Percentiles rank a stretch among this genome's conserved stretches.
Conservation (phyloP, 2,888 invertebrate genomes). For the Phania funesta region DNA sequence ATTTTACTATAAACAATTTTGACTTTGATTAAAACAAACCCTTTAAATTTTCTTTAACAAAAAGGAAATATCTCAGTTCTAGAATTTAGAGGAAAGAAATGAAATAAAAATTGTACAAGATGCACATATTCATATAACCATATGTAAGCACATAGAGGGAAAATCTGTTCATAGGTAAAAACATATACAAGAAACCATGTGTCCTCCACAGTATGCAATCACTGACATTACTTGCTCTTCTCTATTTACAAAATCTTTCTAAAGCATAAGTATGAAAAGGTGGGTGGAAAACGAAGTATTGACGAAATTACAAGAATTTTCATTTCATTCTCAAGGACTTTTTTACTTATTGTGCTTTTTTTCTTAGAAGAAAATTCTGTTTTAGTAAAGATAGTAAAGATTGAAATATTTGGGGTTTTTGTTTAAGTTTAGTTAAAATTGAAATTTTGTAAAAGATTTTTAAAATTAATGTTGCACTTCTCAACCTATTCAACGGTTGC, state of each 20-base stretch:
- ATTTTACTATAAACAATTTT: too few relatives aligned
- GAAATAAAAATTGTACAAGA: too few relatives aligned
- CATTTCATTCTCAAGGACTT: background rate
- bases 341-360: background rate
- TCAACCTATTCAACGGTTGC: too few relatives aligned
- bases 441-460: background rate
- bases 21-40: too few relatives aligned
- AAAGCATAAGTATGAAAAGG: conserved; percentile 9
- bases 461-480: background rate
- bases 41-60: too few relatives aligned
- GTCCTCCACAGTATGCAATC: background rate
- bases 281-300: background rate
- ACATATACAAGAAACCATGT: conserved; percentile 9
- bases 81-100: too few relatives aligned
- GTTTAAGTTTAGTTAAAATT: background rate
- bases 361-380: background rate
- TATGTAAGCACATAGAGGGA: too few relatives aligned
- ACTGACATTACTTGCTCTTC: background rate
- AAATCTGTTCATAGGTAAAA: background rate
- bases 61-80: too few relatives aligned
- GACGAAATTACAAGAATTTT: background rate
- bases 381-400: background rate
- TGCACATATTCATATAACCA: too few relatives aligned
- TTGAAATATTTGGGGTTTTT: background rate
- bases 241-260: background rate